A percentile compares a stretch with the other conserved stretches of the same genome.
Conservation (phyloP, 2,888 invertebrate genomes). For the Mesorhabditis sp. region DNA sequence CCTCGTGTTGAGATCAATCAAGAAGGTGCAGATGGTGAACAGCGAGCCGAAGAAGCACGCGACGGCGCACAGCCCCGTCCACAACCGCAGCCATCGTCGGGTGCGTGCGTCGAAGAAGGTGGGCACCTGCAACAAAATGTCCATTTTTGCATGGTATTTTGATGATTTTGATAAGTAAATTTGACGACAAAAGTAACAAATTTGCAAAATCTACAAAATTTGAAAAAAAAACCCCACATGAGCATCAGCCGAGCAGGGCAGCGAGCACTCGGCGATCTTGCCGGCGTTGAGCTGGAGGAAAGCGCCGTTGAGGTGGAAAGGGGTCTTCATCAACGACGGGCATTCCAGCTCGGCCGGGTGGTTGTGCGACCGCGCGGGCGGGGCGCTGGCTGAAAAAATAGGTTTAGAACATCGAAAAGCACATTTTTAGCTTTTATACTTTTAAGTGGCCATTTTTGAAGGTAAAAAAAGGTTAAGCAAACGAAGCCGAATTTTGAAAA, state of each 20-base stretch:
- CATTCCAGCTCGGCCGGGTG: constrained; percentile 28
- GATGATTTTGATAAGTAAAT: constrained; percentile 1
- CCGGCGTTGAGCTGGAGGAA: constrained; percentile 36
- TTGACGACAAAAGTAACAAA: neutral
- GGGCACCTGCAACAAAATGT: constrained; percentile 22
- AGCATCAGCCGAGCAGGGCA: constrained; percentile 51
- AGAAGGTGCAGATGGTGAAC: constrained; percentile 92
- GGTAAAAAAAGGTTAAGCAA: neutral
- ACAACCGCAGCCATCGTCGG: constrained; percentile 60
- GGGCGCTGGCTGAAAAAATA: too few relatives aligned
- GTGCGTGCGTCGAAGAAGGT: constrained; percentile 47
- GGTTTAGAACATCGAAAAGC: too few relatives aligned
- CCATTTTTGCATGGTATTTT: neutral
- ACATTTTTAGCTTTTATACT: too few relatives aligned
- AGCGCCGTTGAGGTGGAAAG: neutral
- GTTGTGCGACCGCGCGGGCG: too few relatives aligned
- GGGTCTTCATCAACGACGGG: constrained; percentile 42
- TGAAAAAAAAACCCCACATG: constrained; percentile 12
- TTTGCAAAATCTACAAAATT: constrained; percentile 12
- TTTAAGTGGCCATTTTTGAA: neutral
- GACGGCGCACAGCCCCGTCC: constrained; percentile 93
- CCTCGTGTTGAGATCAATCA: constrained; percentile 78
- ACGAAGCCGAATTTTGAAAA: constrained; percentile 8
- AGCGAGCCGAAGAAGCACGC: constrained; percentile 91
- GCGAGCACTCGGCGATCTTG: constrained; percentile 45